A percentile compares a stretch with the other conserved stretches of the same genome.
Evolutionary conservation across 2,113 vertebrate genomes (phyloP).

Genomic region (Brachirus orientalis): DNA sequence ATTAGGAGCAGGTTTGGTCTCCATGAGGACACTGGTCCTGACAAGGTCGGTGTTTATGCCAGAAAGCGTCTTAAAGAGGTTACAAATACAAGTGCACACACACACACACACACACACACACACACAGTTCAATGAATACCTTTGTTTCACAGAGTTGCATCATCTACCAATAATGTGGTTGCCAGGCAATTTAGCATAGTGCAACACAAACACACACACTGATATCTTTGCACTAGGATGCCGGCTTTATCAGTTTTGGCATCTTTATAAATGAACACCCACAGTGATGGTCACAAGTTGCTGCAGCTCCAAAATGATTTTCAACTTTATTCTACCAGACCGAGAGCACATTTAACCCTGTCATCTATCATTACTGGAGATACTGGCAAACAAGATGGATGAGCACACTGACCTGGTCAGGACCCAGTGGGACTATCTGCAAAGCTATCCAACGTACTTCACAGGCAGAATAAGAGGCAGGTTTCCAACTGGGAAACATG

Average conservation of each 20-base stretch:
- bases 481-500: neutral
- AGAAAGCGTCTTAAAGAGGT: neutral
- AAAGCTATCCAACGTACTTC: slow-evolving; percentile 8
- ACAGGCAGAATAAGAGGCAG: neutral
- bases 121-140: slow-evolving; percentile 18
- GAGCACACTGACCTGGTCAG: neutral
- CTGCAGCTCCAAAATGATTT: slow-evolving; percentile 5
- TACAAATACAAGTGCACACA: neutral
- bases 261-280: slow-evolving; percentile 9
- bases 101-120: slow-evolving; percentile 6
- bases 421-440: slow-evolving; percentile 15
- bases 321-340: neutral
- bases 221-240: too few relatives aligned
- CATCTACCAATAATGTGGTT: slow-evolving; percentile 34
- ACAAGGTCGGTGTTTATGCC: too few relatives aligned
- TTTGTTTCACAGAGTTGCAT: slow-evolving; percentile 59
- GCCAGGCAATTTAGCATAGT: slow-evolving; percentile 5
- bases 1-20: too few relatives aligned
- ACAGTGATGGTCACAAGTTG: neutral
- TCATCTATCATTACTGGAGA: slow-evolving; percentile 21
- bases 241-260: neutral
- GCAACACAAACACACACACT: slow-evolving; percentile 7
- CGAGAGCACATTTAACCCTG: slow-evolving; percentile 9
- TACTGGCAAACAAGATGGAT: slow-evolving; percentile 26
- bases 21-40: too few relatives aligned